Percentiles rank a stretch among this genome's conserved stretches.
Conservation (phyloP, 2,888 invertebrate species). For the Idaea dimidiata region DNA sequence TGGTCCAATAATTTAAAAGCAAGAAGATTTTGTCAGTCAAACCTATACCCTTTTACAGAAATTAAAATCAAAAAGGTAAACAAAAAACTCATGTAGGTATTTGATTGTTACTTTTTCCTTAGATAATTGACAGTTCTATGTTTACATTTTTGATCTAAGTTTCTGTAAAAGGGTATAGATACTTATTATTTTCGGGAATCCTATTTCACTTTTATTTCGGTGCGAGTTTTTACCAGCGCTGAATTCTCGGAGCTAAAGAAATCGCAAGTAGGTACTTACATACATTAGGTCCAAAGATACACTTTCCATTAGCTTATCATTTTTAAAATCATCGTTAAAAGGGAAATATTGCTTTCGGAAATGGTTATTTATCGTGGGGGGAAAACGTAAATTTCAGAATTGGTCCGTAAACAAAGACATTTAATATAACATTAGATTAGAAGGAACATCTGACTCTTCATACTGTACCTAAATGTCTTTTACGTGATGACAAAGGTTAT, state of each 20-base stretch:
- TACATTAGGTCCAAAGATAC: background rate
- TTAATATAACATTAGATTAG: background rate
- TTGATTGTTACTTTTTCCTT: no score
- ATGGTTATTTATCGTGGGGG: conserved; percentile 31
- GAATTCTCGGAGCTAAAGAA: background rate
- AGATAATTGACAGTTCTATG: no score
- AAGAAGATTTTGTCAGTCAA: background rate
- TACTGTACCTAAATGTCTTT: no score
- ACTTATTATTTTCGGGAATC: no score
- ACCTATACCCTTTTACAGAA: no score
- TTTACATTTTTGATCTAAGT: no score
- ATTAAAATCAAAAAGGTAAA: no score
- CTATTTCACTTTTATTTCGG: no score
- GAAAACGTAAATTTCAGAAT: conserved; percentile 27
- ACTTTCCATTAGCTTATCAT: conserved; percentile 32
- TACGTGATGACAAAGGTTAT: no score
- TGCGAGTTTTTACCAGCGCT: background rate
- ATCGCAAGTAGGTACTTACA: background rate
- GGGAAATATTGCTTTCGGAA: conserved; percentile 31
- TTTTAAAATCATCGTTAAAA: conserved; percentile 32
- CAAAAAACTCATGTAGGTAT: no score
- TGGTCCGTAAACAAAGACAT: conserved; percentile 12
- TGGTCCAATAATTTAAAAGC: no score
- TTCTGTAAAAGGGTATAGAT: no score
- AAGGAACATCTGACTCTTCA: background rate